Percentiles rank a stretch among this genome's conserved stretches.
Evolutionary conservation across 92 coral and sea anemone genomes (phyloP).

Genomic region (Isaurus tuberculatus): DNA sequence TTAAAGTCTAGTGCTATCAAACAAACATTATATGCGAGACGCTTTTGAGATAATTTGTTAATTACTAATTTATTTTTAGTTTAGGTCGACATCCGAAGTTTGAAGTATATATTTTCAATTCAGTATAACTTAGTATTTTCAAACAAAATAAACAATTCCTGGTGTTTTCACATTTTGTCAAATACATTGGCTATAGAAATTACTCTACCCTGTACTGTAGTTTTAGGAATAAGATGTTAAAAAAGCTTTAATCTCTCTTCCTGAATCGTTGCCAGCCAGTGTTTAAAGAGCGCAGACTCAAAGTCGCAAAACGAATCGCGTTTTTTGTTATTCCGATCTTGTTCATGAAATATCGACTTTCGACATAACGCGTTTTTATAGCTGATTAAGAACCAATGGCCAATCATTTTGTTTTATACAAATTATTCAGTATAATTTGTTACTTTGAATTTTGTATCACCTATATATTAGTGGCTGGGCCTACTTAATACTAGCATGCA

Average conservation of each 20-base stretch:
- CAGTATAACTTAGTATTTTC: background rate
- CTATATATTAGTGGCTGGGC: too few species aligned
- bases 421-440: too few species aligned
- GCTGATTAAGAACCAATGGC: too few species aligned
- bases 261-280: background rate
- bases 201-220: background rate
- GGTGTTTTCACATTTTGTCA: background rate
- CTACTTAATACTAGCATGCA: too few species aligned
- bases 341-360: constrained; percentile 3
- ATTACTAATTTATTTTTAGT: too few species aligned
- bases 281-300: background rate
- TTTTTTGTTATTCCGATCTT: background rate
- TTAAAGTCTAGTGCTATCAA: too few species aligned
- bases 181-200: background rate
- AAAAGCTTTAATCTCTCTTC: background rate
- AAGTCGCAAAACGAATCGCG: background rate
- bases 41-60: background rate
- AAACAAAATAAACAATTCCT: background rate
- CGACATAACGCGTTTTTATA: background rate
- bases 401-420: too few species aligned
- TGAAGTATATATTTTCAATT: background rate
- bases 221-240: background rate
- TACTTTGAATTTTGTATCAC: too few species aligned
- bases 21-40: background rate
- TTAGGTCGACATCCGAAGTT: background rate